A percentile compares a stretch with the other conserved stretches of the same genome.
Evolutionary conservation across 2,888 invertebrate species (phyloP).

Genomic region (Trissolcus brochymenae): DNA sequence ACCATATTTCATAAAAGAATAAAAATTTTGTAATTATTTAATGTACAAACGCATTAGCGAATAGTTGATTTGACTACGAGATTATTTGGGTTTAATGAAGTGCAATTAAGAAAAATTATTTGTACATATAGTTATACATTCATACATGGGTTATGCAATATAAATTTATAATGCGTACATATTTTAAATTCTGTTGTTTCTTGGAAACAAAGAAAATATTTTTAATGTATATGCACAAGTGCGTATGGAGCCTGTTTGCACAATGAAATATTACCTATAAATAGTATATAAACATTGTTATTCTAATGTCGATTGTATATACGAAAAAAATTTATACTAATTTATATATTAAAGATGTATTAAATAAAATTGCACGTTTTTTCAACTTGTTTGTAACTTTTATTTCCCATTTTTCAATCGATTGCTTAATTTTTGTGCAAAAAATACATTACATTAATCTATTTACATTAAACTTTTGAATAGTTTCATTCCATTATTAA

Average conservation of each 20-base stretch:
- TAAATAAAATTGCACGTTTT: slow-evolving; percentile 7
- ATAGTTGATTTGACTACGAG: not conserved
- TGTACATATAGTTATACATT: slow-evolving; percentile 6
- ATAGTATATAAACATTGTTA: slow-evolving; percentile 8
- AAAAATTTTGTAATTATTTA: not conserved
- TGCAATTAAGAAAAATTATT: not conserved
- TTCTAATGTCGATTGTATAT: slow-evolving; percentile 22
- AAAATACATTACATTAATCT: no score
- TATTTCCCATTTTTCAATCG: no score
- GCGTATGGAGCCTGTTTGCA: slow-evolving; percentile 16
- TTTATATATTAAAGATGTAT: slow-evolving; percentile 21
- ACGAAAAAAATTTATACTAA: slow-evolving; percentile 29
- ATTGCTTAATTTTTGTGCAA: no score
- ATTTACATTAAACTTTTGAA: no score
- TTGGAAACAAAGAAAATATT: slow-evolving; percentile 4
- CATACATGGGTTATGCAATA: slow-evolving; percentile 1
- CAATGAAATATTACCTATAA: slow-evolving; percentile 11
- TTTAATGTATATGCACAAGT: slow-evolving; percentile 8
- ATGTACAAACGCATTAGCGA: not conserved
- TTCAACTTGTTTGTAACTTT: no score
- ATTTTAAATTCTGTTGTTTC: slow-evolving; percentile 7
- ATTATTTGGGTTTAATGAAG: not conserved
- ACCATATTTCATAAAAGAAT: no score
- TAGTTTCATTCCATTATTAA: no score
- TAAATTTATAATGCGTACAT: not conserved